Evolutionary conservation across 2,797 vertebrate genomes (phyloP).

Genomic region (Masticophis lateralis): DNA sequence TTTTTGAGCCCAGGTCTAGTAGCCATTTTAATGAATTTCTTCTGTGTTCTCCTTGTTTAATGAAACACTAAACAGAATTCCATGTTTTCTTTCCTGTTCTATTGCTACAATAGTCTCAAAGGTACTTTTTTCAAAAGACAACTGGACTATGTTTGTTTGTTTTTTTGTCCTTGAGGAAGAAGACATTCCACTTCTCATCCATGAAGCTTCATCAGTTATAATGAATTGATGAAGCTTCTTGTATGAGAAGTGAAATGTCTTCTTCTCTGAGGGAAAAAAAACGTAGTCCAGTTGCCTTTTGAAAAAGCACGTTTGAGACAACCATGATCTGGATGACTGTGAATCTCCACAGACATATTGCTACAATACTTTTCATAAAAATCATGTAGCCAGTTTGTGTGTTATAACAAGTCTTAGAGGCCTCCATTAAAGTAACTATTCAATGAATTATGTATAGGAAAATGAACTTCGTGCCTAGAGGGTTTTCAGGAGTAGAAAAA

Average conservation of each 20-base stretch:
- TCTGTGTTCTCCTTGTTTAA: neutral
- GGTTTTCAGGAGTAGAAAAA: neutral
- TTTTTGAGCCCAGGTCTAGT: neutral
- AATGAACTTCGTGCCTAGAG: slow-evolving; percentile 5
- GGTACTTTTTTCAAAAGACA: too few species aligned
- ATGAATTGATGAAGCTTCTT: neutral
- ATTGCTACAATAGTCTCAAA: neutral
- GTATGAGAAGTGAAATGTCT: neutral
- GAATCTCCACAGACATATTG: neutral
- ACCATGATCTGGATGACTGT: neutral
- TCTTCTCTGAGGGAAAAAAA: neutral
- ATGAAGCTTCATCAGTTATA: neutral
- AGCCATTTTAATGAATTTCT: neutral
- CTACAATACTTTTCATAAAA: neutral
- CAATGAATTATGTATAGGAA: slow-evolving; percentile 19
- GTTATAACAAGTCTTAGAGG: neutral
- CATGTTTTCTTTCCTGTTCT: neutral
- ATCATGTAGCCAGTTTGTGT: neutral
- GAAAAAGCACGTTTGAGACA: neutral
- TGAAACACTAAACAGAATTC: neutral
- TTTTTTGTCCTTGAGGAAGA: too few species aligned
- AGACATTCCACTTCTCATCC: neutral
- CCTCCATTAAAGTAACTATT: neutral
- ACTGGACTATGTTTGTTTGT: too few species aligned
- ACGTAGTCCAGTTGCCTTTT: neutral